Evolutionary conservation across 2,888 invertebrate genomes (phyloP), one percentile per base, ranked within the genome.

Genomic region (Coelogynopora nodosa): DNA sequence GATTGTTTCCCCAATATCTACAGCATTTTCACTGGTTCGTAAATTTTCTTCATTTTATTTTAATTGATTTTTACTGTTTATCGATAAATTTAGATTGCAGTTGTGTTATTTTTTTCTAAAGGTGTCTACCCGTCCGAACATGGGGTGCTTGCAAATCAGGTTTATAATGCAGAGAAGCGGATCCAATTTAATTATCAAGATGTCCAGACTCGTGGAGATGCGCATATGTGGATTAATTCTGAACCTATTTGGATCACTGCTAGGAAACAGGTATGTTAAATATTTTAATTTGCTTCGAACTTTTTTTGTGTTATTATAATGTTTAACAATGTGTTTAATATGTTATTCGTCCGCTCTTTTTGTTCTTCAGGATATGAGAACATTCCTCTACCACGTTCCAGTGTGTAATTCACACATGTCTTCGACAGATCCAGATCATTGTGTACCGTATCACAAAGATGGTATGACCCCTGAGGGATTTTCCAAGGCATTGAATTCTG

Each of bases 1-100:
- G 85, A 87, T 30, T 87, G 87, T 81, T 81, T 80, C 31, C 87
- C 87, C 23, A 87, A 87, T 86, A 85, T 87, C 18, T 86, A 87
- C 81, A 80, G 84, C 0, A 86, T 86, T 26, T 87, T 87, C 26
- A 85, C 85, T 10, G 87, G 87, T 86, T 5, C 67, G 49, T 49
- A 13, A 49, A 18, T 5, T 13, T 49, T 49, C 5, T 13, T 13
- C 10, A 5, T 74, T 74, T 23, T 23, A 13, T 2, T 74, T 74
- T 74, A 26, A n/a, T 74, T 74, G 74, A 74, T 23, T 74, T 23
- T 5, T 74, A 74, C 5, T 23, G 23, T 74, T 74, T 23, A 13
- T 26, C 18, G 2, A 5, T 23, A 2, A 23, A 13, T 23, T 74
- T n/a, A 13, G 5, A 74, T n/a, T 74, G 2, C 23, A 13, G 23